These are phyloP conservation scores for Archivesica marissinica DNA, from an alignment of 1,140 invertebrate species.

Conservation along the genomic window DNA sequence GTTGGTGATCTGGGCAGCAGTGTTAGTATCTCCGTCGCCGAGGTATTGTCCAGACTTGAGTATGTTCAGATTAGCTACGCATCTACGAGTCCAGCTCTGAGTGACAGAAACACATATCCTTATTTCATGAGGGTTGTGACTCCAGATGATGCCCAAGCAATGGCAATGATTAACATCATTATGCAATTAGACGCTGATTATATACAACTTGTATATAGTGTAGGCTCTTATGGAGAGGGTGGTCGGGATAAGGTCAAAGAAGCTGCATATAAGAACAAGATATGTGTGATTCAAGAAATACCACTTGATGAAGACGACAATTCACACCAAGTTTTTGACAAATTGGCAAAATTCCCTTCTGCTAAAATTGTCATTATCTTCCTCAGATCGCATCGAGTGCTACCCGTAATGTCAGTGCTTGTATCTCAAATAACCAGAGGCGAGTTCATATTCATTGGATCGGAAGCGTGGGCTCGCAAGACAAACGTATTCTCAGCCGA, in stretches of 20 bases:
- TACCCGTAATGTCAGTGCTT: background rate
- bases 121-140: constrained; percentile 92
- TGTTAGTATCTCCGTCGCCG: constrained; percentile 55
- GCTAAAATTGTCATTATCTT: constrained; percentile 67
- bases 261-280: background rate
- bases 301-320: constrained; percentile 10
- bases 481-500: constrained; percentile 12
- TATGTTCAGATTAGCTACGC: constrained; percentile 89
- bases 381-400: constrained; percentile 43
- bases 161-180: constrained; percentile 85
- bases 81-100: constrained; percentile 89
- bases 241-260: constrained; percentile 48
- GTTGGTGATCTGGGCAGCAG: constrained; percentile 47
- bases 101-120: constrained; percentile 89
- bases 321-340: constrained; percentile 18
- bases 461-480: constrained; percentile 62
- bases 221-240: constrained; percentile 61
- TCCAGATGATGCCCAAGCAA: constrained; percentile 90
- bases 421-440: constrained; percentile 32
- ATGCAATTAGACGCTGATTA: constrained; percentile 23
- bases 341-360: constrained; percentile 11
- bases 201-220: constrained; percentile 64
- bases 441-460: constrained; percentile 68
- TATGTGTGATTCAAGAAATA: constrained; percentile 61
- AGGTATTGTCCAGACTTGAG: constrained; percentile 31